Base-by-base conservation (phyloP, 2,888 invertebrate species). In the Noctua pronuba region DNA sequence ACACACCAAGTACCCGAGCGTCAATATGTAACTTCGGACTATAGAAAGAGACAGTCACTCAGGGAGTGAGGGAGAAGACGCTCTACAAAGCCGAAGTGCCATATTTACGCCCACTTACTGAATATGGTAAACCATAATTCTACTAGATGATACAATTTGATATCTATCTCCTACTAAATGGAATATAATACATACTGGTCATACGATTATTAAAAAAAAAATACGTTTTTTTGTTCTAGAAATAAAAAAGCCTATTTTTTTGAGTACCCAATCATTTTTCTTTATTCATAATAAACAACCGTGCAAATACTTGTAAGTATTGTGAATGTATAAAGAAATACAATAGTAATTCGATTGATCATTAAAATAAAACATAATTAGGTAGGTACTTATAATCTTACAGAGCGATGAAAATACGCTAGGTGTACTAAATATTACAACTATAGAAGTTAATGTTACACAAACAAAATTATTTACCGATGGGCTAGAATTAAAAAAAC, bases 381-480 rank as follows among this genome's bases (percentile, higher is more conserved):
- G 70, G 70, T 84, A 66, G 67, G 67, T 84, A 68, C 73, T 79
- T 81, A 68, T 79, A 81, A 87, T 83, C 83, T 88, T 88, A 88
- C 80, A 64, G 66, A 82, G 85, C 73, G 69, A 67, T 80, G 31
- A 66, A 66, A 69, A 75, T 88, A 80, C 46, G 64, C 77, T 85
- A 82, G 60, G 75, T 82, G 81, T 86, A 84, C 79, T 78, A 79
- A 79, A 72, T 58, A 67, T 86, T 84, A 84, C 66, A 75, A 84
- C 79, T 84, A 78, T 16, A 65, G 13, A 13, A 55, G 24, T 67
- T 41, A 28, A n/a, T 60, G 44, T 62, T 85, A 81, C 72, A 75
- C 72, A 69, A 85, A 66, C 81, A 44, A 70, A 3, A 28, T 46
- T 65, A 8, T 49, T 80, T 28, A 28, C 62, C 8, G 11, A 74